Evolutionary conservation across 2,113 vertebrate genomes (phyloP), one percentile per base, ranked within the genome.

Genomic region (Pao palembangensis): DNA sequence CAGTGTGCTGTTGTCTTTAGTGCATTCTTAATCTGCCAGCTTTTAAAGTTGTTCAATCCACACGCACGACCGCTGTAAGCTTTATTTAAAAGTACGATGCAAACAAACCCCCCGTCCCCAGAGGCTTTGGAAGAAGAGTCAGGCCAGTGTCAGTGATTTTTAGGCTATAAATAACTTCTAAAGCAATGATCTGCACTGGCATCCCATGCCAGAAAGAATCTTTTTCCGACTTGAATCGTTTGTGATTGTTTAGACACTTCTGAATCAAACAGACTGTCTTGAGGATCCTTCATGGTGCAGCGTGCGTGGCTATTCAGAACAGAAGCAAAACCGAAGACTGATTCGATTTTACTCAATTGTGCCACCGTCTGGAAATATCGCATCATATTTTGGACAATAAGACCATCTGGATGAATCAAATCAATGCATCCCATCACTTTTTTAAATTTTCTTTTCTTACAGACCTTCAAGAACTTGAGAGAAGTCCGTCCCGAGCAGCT

Each of bases 1-100:
- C 62, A 54, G 52, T 63, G 21, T 55, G 48, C 52, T 41, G 10
- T 49, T 61, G 61, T 79, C 55, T 69, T 72, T 14, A 43, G 25
- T 61, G 47, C 63, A 20, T 72, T 73, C 43, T 77, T 47, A 58
- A 63, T 64, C 61, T 52, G 54, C 64, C 58, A 71, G 67, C 62
- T 70, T 72, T 81, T 76, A 54, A 71, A 58, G 47, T 71, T 75
- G 68, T 64, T 69, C 64, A 69, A 53, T 74, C 69, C 43, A 67
- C 61, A 64, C 56, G 56, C 38, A 54, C 6, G 51, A 58, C 66
- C 23, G 42, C 56, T 61, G 55, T 43, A 51, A 42, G 13, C 43
- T 57, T 60, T 51, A 34, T 75, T 76, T 64, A 43, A 67, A 69
- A 76, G 25, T 38, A 61, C 79, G 50, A 61, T 44, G 31, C 57